Conservation (phyloP, 2,113 vertebrate genomes). For the Actenoides lindsayi region DNA sequence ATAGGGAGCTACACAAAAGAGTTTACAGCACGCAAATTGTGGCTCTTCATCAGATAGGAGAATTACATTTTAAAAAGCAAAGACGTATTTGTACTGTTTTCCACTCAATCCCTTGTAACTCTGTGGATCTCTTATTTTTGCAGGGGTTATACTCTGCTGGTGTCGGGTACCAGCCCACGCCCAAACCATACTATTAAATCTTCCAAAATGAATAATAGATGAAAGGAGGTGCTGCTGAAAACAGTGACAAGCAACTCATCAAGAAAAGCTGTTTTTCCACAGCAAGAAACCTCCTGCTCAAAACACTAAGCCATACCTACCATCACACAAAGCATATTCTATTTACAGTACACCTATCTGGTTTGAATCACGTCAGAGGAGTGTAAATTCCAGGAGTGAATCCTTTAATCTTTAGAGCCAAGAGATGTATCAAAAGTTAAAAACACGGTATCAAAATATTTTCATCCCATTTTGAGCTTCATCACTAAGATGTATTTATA, state of each 20-base stretch:
- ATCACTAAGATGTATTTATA: slow-evolving; percentile 54
- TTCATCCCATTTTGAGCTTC: slow-evolving; percentile 52
- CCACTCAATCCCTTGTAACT: neutral
- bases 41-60: neutral
- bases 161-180: slow-evolving; percentile 59
- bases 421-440: slow-evolving; percentile 65
- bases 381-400: slow-evolving; percentile 56
- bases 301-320: slow-evolving; percentile 58
- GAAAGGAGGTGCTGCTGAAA: slow-evolving; percentile 73
- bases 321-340: slow-evolving; percentile 52
- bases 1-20: neutral
- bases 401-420: slow-evolving; percentile 71
- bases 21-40: neutral
- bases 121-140: neutral
- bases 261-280: slow-evolving; percentile 73
- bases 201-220: slow-evolving; percentile 79
- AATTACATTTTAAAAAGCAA: neutral
- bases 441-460: slow-evolving; percentile 64
- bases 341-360: slow-evolving; percentile 66
- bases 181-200: slow-evolving; percentile 65
- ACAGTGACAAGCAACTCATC: slow-evolving; percentile 73
- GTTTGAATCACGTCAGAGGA: slow-evolving; percentile 66
- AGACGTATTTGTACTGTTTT: neutral
- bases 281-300: slow-evolving; percentile 66
- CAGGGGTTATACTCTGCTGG: slow-evolving; percentile 39